Conservation (phyloP, 2,113 vertebrate species). For the Phyllostomus hastatus region DNA sequence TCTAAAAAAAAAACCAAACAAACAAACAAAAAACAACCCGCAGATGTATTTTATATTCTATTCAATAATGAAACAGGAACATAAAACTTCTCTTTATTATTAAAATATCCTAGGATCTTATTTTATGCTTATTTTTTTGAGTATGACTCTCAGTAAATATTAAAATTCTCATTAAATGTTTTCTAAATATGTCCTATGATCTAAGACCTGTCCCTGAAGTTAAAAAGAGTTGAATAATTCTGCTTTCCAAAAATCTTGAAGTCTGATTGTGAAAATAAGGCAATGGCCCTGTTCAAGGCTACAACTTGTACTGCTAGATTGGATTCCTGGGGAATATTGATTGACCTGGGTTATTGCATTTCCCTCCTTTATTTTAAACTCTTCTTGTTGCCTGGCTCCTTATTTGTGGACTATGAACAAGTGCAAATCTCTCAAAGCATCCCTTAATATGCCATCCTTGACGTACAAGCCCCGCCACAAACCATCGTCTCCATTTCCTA, state of each 20-base stretch:
- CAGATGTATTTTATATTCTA: neutral
- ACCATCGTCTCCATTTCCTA: neutral
- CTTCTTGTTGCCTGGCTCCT: rapidly evolving
- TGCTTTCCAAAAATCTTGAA: neutral
- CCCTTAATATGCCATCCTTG: neutral
- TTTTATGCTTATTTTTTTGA: neutral
- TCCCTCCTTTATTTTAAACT: neutral
- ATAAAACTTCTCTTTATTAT: neutral
- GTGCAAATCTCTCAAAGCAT: neutral
- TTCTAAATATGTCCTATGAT: neutral
- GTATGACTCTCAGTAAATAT: neutral
- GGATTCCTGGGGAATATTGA: neutral
- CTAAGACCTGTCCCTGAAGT: neutral
- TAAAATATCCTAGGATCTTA: neutral
- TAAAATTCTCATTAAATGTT: neutral
- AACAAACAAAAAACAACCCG: too few species aligned
- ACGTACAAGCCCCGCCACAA: neutral
- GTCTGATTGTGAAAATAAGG: neutral
- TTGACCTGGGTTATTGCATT: neutral
- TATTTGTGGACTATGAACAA: neutral
- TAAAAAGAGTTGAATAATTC: neutral
- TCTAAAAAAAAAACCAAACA: too few species aligned
- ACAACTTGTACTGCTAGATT: neutral
- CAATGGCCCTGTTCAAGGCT: neutral
- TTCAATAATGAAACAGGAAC: neutral